Conservation (phyloP, 2,113 vertebrate genomes). For the Trogon melanurus region DNA sequence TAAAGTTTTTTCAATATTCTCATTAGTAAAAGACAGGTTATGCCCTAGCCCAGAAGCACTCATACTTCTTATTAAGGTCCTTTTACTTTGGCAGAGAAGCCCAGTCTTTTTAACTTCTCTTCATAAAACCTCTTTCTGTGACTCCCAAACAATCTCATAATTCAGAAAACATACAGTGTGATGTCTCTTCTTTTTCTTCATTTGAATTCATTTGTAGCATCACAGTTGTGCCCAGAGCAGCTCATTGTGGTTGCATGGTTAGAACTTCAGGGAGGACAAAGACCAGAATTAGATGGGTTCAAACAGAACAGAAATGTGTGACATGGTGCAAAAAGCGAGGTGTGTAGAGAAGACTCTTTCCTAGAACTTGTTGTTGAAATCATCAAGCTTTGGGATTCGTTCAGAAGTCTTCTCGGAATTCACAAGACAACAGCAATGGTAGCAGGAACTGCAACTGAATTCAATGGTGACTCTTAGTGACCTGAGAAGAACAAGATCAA, state of each 20-base stretch:
- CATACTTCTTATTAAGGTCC: background rate
- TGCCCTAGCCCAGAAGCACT: background rate
- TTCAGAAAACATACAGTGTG: background rate
- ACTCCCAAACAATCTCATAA: background rate
- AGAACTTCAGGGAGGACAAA: background rate
- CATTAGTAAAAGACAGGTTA: background rate
- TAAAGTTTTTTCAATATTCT: background rate
- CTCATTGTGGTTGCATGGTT: background rate
- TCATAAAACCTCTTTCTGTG: background rate
- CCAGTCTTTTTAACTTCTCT: background rate
- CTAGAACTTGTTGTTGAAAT: background rate
- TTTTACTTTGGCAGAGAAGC: background rate
- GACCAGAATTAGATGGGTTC: background rate
- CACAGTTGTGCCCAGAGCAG: rapidly evolving
- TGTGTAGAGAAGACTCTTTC: background rate
- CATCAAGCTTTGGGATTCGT: background rate
- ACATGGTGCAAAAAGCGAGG: background rate
- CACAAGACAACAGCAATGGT: background rate
- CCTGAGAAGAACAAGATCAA: background rate
- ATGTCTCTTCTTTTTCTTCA: background rate
- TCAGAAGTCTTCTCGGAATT: background rate
- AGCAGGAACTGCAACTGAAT: background rate
- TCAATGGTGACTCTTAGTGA: background rate
- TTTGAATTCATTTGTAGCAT: background rate
- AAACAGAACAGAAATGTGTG: background rate